Conservation (phyloP, 2,888 invertebrate genomes). For the Leucophora obtusa region DNA sequence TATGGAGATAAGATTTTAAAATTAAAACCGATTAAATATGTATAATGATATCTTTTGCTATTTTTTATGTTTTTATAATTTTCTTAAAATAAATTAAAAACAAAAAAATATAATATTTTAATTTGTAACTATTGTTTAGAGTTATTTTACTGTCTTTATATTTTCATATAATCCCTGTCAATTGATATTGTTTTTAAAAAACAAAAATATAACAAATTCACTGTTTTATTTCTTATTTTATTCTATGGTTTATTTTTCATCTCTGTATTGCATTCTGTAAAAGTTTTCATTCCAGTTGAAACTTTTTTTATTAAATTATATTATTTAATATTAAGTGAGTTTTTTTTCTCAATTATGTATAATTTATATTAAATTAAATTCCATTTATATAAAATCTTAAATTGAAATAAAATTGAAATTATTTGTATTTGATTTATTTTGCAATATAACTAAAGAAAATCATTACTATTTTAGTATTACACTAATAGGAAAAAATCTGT, state of each 20-base stretch:
- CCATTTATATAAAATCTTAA: conserved; percentile 47
- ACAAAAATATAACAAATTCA: conserved; percentile 65
- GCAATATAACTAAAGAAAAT: conserved; percentile 12
- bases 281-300: neutral
- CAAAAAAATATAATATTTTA: conserved; percentile 10
- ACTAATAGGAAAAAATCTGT: too few relatives aligned
- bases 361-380: conserved; percentile 35
- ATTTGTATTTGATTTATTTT: conserved; percentile 9
- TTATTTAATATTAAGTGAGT: conserved; percentile 21
- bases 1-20: neutral
- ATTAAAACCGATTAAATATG: conserved; percentile 4
- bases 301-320: conserved; percentile 2
- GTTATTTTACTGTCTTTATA: conserved; percentile 57
- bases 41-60: conserved; percentile 22
- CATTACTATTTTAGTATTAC: conserved; percentile 48
- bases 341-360: conserved; percentile 1
- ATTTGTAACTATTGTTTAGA: conserved; percentile 54
- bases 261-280: conserved; percentile 2
- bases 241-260: conserved; percentile 48
- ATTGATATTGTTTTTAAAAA: conserved; percentile 68
- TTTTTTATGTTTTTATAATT: conserved; percentile 23
- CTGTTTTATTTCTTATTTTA: conserved; percentile 52
- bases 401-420: conserved; percentile 37
- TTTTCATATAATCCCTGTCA: conserved; percentile 73
- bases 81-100: conserved; percentile 18